Conservation (phyloP, 1,140 invertebrate species). For the Venturia canescens region DNA sequence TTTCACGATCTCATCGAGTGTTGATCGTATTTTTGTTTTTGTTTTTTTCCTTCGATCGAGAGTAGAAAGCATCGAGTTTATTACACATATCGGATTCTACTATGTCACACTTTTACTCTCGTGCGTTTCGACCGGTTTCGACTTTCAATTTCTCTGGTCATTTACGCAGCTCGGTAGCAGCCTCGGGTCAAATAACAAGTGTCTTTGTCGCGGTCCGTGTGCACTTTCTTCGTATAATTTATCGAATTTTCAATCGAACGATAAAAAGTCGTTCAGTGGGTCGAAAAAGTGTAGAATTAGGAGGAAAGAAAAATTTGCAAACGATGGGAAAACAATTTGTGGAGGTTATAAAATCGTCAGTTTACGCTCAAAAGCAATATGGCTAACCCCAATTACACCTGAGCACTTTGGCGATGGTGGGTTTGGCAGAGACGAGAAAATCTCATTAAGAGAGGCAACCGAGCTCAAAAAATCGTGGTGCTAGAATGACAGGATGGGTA, state of each 20-base stretch:
- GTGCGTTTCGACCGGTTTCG: background rate
- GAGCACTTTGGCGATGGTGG: background rate
- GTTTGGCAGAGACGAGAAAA: slow-evolving; percentile 30
- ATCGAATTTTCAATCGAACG: too few relatives aligned
- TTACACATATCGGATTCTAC: background rate
- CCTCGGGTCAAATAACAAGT: too few relatives aligned
- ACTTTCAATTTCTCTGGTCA: slow-evolving; percentile 10
- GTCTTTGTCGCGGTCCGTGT: background rate
- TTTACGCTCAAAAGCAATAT: background rate
- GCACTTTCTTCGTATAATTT: background rate
- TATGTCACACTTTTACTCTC: slow-evolving; percentile 7
- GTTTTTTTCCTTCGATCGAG: background rate
- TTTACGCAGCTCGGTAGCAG: too few relatives aligned
- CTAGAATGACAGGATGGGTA: slow-evolving; percentile 37
- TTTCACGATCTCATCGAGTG: too few relatives aligned
- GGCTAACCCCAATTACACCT: slow-evolving; percentile 24
- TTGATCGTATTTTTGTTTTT: too few relatives aligned
- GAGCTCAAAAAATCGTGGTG: slow-evolving; percentile 28
- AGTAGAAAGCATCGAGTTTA: background rate
- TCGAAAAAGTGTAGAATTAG: too few relatives aligned
- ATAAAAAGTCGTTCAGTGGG: too few relatives aligned
- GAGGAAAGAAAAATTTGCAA: too few relatives aligned
- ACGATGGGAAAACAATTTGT: background rate
- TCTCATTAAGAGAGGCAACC: slow-evolving; percentile 43
- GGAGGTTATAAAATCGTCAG: background rate